Base-by-base conservation (phyloP, 2,113 vertebrate genomes). In the Plotosus lineatus region DNA sequence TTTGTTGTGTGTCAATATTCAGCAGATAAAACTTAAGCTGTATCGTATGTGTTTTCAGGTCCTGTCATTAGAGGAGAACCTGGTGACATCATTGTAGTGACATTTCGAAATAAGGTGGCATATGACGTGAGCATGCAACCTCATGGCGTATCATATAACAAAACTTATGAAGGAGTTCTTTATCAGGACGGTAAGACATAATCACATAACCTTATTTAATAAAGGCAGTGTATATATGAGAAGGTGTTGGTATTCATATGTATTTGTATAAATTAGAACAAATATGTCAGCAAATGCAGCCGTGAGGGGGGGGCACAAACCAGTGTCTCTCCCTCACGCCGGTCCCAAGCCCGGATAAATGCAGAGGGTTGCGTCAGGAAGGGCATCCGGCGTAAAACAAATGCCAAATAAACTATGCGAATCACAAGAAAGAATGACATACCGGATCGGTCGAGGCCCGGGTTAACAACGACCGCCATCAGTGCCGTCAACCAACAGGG, bases 21-120 rank as follows among this genome's bases (percentile, higher is more conserved):
- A 65, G 3, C 19, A 23, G 19, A 5, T 63, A 10, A 31, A 65
- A 40, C 19, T 14, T 10, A 40, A 2, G 19, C 3, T 42, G 23
- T 42, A n/a, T 68, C 31, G 51, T 42, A 31, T 69, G n/a, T 42
- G 51, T 51, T 40, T 6, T 46, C 84, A 99, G 97, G 97, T 50
- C 97, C 97, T 0, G 92, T 96, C 63, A 94, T 99, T 88, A 96
- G 94, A 90, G 96, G 94, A 65, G 97, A 98, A 89, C 93, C 95
- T 66, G 97, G 96, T 72, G 96, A 99, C 38, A 94, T 89, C 0
- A 83, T 99, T 28, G 83, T 89, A 46, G 94, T 99, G 82, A 95
- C 93, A 11, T 98, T 98, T 92, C 83, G 91, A 78, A 98, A 99
- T 88, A 95, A 90, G 79, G 97, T 95, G 3, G 90, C 89, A 75